Evolutionary conservation across 1,140 invertebrate species (phyloP).

Genomic region (Stegodyphus mimosarum): DNA sequence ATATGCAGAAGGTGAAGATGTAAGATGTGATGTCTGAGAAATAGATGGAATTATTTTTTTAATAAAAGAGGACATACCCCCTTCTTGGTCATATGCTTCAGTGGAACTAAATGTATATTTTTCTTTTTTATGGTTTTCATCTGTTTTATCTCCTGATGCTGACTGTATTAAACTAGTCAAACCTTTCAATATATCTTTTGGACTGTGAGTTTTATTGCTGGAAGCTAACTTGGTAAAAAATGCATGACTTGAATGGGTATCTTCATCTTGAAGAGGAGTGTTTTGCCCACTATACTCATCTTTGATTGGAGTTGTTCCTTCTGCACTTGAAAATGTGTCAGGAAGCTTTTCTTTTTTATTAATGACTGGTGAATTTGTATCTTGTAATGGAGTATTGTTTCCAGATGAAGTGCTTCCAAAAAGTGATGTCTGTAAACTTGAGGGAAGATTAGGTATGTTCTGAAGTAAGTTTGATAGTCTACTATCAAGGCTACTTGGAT

Average conservation of each 20-base stretch:
- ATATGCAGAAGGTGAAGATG: constrained; percentile 28
- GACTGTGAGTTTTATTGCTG: constrained; percentile 44
- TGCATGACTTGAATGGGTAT: constrained; percentile 46
- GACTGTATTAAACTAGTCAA: constrained; percentile 44
- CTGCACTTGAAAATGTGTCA: constrained; percentile 15
- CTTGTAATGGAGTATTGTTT: constrained; percentile 9
- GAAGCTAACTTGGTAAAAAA: constrained; percentile 42
- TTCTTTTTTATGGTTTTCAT: constrained; percentile 24
- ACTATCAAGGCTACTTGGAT: constrained; percentile 62
- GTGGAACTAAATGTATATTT: constrained; percentile 2
- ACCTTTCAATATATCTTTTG: constrained; percentile 54
- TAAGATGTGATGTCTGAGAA: constrained; percentile 13
- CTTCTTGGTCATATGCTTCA: constrained; percentile 9
- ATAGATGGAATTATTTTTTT: constrained; percentile 35
- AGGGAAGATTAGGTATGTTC: constrained; percentile 59
- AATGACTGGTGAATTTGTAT: background rate
- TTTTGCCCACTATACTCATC: constrained; percentile 63
- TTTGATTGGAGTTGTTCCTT: constrained; percentile 58
- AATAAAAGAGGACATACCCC: constrained; percentile 44
- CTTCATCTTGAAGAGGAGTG: constrained; percentile 63
- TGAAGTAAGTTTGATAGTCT: constrained; percentile 63
- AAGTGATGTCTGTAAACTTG: constrained; percentile 31
- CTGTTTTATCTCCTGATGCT: constrained; percentile 26
- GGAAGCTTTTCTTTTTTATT: constrained; percentile 21
- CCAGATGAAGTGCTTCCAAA: constrained; percentile 25